phyloP scores from a whole-genome alignment of 2,888 invertebrate species.

The Scaptomyza polygonia region DNA sequence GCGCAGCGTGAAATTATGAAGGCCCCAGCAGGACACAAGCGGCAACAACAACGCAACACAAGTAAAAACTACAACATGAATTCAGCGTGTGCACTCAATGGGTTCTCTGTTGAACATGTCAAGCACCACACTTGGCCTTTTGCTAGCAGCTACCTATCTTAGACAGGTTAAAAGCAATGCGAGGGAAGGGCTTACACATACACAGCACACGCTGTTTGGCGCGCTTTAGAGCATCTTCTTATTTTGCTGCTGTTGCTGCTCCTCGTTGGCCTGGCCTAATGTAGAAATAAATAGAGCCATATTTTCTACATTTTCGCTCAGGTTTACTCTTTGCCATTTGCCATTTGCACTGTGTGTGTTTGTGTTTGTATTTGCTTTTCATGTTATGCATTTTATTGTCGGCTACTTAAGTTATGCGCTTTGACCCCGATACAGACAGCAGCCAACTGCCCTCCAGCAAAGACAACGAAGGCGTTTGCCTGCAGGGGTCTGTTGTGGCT shows the following conservation, averaged over 20 bases:
- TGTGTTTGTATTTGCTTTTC: conserved; percentile 7
- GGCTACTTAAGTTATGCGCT: conserved; percentile 79
- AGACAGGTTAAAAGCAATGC: conserved; percentile 51
- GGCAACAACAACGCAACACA: neutral
- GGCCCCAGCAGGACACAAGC: conserved; percentile 51
- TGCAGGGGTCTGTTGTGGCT: neutral
- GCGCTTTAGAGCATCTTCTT: conserved; percentile 47
- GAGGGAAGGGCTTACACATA: conserved; percentile 5
- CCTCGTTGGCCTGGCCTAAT: conserved; percentile 56
- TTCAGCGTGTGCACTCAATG: conserved; percentile 45
- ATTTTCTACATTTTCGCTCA: conserved; percentile 68
- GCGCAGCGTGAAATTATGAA: conserved; percentile 67
- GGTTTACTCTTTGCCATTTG: conserved; percentile 50
- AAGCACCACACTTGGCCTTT: conserved; percentile 77
- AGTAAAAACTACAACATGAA: conserved; percentile 26
- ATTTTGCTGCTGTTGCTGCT: conserved; percentile 13
- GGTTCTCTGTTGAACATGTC: conserved; percentile 59
- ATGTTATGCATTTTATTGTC: conserved; percentile 79
- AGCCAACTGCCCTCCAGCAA: conserved; percentile 4
- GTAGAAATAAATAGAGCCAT: conserved; percentile 76
- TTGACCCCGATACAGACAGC: conserved; percentile 75
- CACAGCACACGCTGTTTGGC: conserved; percentile 32
- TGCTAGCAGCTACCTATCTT: conserved; percentile 60
- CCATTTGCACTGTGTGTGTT: conserved; percentile 37
- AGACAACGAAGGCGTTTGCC: conserved; percentile 4